A percentile compares a stretch with the other conserved stretches of the same genome.
Conservation (phyloP, 2,888 invertebrate genomes). For the Lasioglossum lativentre region DNA sequence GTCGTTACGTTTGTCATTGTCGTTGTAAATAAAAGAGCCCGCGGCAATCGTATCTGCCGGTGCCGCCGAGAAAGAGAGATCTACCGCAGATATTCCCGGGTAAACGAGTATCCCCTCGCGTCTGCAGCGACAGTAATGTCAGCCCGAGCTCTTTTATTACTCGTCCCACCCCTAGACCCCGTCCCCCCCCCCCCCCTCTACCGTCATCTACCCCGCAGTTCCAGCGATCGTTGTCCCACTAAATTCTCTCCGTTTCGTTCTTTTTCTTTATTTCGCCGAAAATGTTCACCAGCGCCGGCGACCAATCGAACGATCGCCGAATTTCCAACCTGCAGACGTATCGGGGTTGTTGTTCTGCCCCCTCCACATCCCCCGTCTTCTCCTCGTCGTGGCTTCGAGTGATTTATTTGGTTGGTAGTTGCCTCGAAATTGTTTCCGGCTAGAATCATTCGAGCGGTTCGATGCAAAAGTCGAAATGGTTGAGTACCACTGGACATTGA, state of each 20-base stretch:
- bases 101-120: conserved; percentile 73
- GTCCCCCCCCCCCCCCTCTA: neutral
- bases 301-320: neutral
- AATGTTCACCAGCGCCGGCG: conserved; percentile 8
- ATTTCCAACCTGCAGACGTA: neutral
- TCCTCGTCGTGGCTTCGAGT: neutral
- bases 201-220: neutral
- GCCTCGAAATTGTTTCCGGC: no score
- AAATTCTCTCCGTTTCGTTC: conserved; percentile 23
- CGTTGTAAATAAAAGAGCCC: conserved; percentile 72
- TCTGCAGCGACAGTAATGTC: conserved; percentile 71
- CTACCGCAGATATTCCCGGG: conserved; percentile 70
- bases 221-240: conserved; percentile 3
- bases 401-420: neutral
- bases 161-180: conserved; percentile 8
- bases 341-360: neutral
- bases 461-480: no score
- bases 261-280: conserved; percentile 1
- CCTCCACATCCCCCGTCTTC: neutral
- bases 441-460: no score
- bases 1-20: conserved; percentile 78
- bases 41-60: conserved; percentile 61
- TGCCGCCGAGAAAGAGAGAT: conserved; percentile 67
- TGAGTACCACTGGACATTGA: no score
- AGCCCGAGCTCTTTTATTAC: conserved; percentile 66